These are phyloP conservation scores for Chaenocephalus aceratus DNA, from an alignment of 2,113 vertebrate genomes.

Conservation along the genomic window DNA sequence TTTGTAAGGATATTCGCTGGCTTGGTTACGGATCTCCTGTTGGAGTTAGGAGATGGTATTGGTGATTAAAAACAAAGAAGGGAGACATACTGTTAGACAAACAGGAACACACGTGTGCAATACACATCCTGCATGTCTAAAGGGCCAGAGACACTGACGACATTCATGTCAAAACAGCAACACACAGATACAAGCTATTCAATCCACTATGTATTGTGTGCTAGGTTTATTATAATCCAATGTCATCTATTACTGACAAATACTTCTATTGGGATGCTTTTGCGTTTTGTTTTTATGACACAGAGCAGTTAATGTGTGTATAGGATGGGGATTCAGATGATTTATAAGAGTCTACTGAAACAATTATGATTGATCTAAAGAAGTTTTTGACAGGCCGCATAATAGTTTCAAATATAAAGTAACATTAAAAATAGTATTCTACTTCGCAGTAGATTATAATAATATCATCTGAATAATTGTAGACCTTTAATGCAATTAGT, in stretches of 20 bases:
- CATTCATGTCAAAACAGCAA: constrained; percentile 3
- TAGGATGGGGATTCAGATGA: not conserved
- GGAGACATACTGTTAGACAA: not conserved
- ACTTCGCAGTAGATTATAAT: not conserved
- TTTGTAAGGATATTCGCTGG: constrained; percentile 92
- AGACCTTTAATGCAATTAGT: not conserved
- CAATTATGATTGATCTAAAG: not conserved
- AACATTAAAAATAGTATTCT: not conserved
- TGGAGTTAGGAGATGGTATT: constrained; percentile 9
- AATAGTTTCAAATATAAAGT: not conserved
- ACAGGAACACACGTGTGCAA: not conserved
- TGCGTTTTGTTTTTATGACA: not conserved
- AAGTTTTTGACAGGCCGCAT: not conserved
- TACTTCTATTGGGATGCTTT: not conserved
- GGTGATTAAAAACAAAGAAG: not conserved
- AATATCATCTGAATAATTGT: not conserved
- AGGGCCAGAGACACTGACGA: not conserved
- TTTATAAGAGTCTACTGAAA: not conserved
- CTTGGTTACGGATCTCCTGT: constrained; percentile 95
- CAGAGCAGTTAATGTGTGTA: not conserved
- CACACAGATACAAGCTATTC: not conserved
- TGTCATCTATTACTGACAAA: not conserved
- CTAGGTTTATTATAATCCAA: not conserved
- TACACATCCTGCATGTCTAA: not conserved
- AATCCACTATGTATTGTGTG: not conserved